A percentile compares a stretch with the other conserved stretches of the same genome.
These are phyloP conservation scores for Heliornis fulica DNA, from an alignment of 2,113 vertebrate species.

Conservation along the genomic window DNA sequence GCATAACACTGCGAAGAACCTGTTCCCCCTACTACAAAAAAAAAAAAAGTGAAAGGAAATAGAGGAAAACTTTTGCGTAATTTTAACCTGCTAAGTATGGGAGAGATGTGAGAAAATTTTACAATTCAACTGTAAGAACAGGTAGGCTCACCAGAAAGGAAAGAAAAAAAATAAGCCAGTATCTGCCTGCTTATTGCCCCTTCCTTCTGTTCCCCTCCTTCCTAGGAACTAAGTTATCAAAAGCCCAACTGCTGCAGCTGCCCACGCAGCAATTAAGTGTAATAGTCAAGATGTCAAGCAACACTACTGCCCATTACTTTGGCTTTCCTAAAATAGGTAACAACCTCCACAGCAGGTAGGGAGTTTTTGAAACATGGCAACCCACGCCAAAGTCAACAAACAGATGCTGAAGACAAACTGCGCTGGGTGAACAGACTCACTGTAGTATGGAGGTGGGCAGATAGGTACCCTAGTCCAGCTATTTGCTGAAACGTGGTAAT, in stretches of 20 bases:
- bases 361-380: background rate
- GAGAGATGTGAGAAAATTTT: background rate
- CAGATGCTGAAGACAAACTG: background rate
- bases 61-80: background rate
- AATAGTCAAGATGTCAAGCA: conserved; percentile 35
- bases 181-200: background rate
- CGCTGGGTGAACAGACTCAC: background rate
- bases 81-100: background rate
- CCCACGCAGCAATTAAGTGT: conserved; percentile 29
- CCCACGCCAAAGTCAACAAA: conserved; percentile 12
- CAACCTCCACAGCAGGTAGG: background rate
- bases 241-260: conserved; percentile 22
- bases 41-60: background rate
- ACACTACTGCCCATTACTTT: conserved; percentile 23
- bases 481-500: background rate
- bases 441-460: background rate
- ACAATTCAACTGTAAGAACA: background rate
- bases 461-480: background rate
- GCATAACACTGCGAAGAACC: background rate
- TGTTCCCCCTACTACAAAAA: background rate
- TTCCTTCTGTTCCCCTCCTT: background rate
- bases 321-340: background rate
- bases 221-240: conserved; percentile 6
- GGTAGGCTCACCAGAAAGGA: background rate
- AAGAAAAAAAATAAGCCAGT: background rate